Percentiles rank a stretch among this genome's conserved stretches.
Conservation (phyloP, 2,113 vertebrate genomes). For the Cottus gobio region DNA sequence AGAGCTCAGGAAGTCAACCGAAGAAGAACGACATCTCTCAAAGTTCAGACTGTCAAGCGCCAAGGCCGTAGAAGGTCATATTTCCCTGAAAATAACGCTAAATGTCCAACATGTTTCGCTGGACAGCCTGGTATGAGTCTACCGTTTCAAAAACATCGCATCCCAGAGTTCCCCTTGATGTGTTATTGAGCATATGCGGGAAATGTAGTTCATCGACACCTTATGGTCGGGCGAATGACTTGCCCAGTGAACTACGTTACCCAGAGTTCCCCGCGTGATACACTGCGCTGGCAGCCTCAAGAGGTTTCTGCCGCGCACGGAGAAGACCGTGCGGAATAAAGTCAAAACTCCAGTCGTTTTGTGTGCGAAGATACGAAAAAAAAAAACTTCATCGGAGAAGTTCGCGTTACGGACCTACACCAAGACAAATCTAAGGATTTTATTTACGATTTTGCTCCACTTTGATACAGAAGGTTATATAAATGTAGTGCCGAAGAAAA, state of each 20-base stretch:
- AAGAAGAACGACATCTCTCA: not conserved
- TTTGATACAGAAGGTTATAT: constrained; percentile 44
- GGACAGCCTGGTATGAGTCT: constrained; percentile 16
- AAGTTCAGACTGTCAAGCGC: not conserved
- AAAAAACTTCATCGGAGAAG: constrained; percentile 62
- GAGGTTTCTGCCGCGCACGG: constrained; percentile 79
- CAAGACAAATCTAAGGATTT: not conserved
- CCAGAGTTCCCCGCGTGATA: constrained; percentile 50
- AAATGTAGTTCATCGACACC: constrained; percentile 51
- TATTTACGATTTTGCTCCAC: not conserved
- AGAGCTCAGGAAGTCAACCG: not conserved
- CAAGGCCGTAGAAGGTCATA: not conserved
- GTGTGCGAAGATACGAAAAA: constrained; percentile 43
- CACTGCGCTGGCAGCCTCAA: constrained; percentile 61
- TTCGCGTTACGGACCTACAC: constrained; percentile 41
- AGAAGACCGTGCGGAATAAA: constrained; percentile 76
- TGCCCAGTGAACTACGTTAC: constrained; percentile 63
- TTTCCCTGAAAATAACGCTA: not conserved
- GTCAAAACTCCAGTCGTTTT: constrained; percentile 77
- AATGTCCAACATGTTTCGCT: not conserved
- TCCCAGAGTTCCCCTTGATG: not conserved
- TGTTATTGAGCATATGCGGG: not conserved
- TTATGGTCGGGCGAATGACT: not conserved
- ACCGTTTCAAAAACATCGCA: constrained; percentile 25
- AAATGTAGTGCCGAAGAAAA: constrained; percentile 55